Base-by-base conservation (phyloP, 2,113 vertebrate species). In the Scophthalmus maximus region DNA sequence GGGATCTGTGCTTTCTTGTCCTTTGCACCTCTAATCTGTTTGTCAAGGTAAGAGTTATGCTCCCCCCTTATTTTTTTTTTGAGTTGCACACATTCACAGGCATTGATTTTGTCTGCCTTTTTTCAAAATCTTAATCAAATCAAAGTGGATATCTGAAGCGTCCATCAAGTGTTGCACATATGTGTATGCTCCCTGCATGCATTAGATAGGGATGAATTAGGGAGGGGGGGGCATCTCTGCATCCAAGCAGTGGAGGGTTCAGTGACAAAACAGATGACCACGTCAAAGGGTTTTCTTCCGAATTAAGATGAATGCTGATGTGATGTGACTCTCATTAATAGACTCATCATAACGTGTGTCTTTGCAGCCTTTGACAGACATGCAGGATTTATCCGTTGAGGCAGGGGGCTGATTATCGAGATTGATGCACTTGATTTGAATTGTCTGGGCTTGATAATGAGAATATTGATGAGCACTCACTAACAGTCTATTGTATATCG, bases 1-100 rank as follows among this genome's bases (percentile, higher is more conserved):
- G 83, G 86, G 84, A 90, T 87, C 83, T 89, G 80, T 44, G 88
- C 83, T 88, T 77, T 88, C 86, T 85, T 70, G 79, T 91, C 91
- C 88, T 91, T 87, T 83, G 72, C 86, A 79, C 88, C 87, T 85
- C 82, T 92, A 83, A 91, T 90, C 86, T 86, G 88, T 83, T 83
- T 85, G 70, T 88, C 81, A 89, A 92, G 91, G 92, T 92, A 92
- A 90, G 85, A 86, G 78, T 74, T 79, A 4, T 3, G 56, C 68
- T 68, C 44, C 46, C 47, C 49, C 38, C 22, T 7, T n/a, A n/a
- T n/a, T 4, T 47, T 52, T 72, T 65, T 51, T 40, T 22, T 25
- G 68, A 79, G 80, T 87, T 82, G 61, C 66, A 66, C 79, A 72
- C 38, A 76, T 81, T 62, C n/a, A 58, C 55, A 46, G 64, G 61